Evolutionary conservation across 2,888 invertebrate species (phyloP), one percentile per base, ranked within the genome.

Genomic region (Halictus quadricinctus): DNA sequence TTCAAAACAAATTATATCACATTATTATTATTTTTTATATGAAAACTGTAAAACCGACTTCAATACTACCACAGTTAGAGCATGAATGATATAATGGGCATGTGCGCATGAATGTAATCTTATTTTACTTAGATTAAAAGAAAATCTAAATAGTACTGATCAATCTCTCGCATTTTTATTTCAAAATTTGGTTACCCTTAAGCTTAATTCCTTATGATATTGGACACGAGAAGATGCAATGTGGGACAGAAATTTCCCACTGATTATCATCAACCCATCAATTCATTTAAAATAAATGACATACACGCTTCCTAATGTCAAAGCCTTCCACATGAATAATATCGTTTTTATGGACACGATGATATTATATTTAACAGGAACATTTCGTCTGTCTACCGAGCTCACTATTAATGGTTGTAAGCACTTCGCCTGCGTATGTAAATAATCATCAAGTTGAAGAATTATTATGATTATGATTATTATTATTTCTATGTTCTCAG

Each of bases 31-130:
- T 85, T 87, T 85, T 86, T 90, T 80, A 73, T 88, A 82, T 64
- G 64, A 58, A 80, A 81, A 83, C 85, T 85, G 79, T 88, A 85
- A 85, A 81, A 87, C 79, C 81, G 79, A 81, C 72, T 85, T 81
- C 72, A 75, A 79, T 86, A 84, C 70, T 79, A 80, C 72, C 77
- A 79, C 88, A 87, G 81, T 90, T 87, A 89, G 86, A 90, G 90
- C 90, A 90, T 90, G 90, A 86, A 80, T 86, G 84, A 79, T 85
- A 83, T 84, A 87, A 88, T 79, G 72, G 76, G 90, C 90, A 90
- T 90, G 89, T 41, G 77, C 81, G 89, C 89, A 90, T 90, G 89
- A 82, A 85, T 85, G 86, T 86, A 83, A n/a, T 88, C 83, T 85
- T 88, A 74, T n/a, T 72, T 87, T 83, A 60, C 46, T 79, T 81